These are phyloP conservation scores for Sphyrna mokarran DNA, from an alignment of 2,113 vertebrate genomes.

Conservation along the genomic window DNA sequence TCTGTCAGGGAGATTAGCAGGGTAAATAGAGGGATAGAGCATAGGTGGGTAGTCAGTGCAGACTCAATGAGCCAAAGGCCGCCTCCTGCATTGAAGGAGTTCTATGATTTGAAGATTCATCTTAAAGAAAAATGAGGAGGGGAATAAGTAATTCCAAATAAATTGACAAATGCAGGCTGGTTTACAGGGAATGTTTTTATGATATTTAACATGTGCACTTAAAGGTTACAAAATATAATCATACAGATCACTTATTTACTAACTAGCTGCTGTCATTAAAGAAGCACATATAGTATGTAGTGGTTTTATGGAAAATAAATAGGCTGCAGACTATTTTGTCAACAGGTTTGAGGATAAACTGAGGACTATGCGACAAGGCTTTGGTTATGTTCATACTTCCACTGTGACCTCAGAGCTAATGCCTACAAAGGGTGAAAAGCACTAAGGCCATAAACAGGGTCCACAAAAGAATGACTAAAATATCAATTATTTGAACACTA, in stretches of 20 bases:
- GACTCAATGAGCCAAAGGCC: no score
- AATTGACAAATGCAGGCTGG: background rate
- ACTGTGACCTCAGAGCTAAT: background rate
- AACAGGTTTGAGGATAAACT: background rate
- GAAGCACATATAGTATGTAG: background rate
- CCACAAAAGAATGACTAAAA: background rate
- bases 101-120: no score
- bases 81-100: no score
- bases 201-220: background rate
- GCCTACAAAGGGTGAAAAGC: background rate
- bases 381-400: background rate
- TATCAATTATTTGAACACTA: background rate
- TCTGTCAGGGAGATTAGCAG: no score
- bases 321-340: background rate
- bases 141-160: background rate
- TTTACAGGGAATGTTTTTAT: background rate
- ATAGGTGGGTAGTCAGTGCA: no score
- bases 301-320: background rate
- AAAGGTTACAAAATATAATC: background rate
- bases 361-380: background rate
- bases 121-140: background rate
- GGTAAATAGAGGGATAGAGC: no score
- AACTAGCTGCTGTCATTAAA: background rate
- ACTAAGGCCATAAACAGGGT: background rate
- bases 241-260: background rate